A percentile compares a stretch with the other conserved stretches of the same genome.
These are phyloP conservation scores for Plectropomus leopardus DNA, from an alignment of 2,113 vertebrate genomes.

Conservation along the genomic window DNA sequence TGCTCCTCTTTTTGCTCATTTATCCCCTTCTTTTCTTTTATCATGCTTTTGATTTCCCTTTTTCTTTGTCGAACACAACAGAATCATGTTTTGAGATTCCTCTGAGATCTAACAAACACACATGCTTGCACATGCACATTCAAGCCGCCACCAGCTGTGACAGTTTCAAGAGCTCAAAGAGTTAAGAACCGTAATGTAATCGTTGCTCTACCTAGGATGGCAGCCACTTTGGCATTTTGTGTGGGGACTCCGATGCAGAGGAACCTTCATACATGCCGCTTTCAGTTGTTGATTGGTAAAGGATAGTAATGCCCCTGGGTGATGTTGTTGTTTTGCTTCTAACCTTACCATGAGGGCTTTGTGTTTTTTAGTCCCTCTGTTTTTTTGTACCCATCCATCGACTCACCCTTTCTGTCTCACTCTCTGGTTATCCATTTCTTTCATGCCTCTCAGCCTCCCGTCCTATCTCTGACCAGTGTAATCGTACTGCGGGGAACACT, in stretches of 20 bases:
- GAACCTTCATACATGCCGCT: neutral
- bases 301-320: neutral
- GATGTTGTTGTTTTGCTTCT: neutral
- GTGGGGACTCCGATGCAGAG: neutral
- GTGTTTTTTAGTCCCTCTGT: neutral
- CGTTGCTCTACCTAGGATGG: constrained; percentile 23
- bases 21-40: neutral
- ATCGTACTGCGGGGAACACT: constrained; percentile 26
- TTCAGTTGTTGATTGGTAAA: constrained; percentile 11
- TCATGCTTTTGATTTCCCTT: neutral
- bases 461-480: constrained; percentile 28
- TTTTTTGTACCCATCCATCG: neutral
- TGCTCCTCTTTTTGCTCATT: constrained; percentile 4
- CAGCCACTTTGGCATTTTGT: constrained; percentile 33
- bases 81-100: neutral
- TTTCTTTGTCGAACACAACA: neutral
- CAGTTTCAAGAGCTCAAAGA: neutral
- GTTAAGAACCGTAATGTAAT: constrained; percentile 2
- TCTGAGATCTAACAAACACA: neutral
- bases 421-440: constrained; percentile 33
- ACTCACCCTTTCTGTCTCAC: neutral
- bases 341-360: neutral
- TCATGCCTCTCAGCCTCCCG: neutral
- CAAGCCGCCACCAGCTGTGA: neutral
- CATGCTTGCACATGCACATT: neutral